These are phyloP conservation scores for Echiichthys vipera DNA, from an alignment of 2,797 vertebrate species.

Conservation along the genomic window DNA sequence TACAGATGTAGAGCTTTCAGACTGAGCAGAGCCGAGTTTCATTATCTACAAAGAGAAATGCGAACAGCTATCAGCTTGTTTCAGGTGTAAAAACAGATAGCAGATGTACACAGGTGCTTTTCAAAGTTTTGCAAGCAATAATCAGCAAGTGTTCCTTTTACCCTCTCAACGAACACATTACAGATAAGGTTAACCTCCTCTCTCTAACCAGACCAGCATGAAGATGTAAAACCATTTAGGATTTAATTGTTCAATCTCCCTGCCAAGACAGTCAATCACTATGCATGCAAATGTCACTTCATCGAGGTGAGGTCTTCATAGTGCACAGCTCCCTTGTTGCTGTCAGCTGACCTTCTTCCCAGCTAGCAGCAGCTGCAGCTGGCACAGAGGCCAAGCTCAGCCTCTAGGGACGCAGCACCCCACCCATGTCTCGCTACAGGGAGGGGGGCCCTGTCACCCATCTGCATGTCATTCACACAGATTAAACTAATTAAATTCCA, in stretches of 20 bases:
- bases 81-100: constrained; percentile 24
- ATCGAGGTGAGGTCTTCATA: constrained; percentile 20
- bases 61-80: constrained; percentile 37
- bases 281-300: constrained; percentile 28
- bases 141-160: constrained; percentile 8
- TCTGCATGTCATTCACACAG: constrained; percentile 36
- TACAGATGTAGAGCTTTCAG: constrained; percentile 74
- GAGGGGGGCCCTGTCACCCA: constrained; percentile 4
- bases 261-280: constrained; percentile 31
- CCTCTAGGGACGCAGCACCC: constrained; percentile 55
- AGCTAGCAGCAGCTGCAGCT: constrained; percentile 62
- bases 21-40: constrained; percentile 15
- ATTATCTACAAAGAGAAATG: constrained; percentile 45
- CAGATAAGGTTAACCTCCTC: constrained; percentile 19
- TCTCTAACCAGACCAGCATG: constrained; percentile 11
- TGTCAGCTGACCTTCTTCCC: constrained; percentile 45
- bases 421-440: constrained; percentile 45
- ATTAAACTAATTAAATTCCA: constrained; percentile 7
- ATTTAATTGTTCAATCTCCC: constrained; percentile 36
- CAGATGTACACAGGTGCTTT: constrained; percentile 37
- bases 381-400: constrained; percentile 59
- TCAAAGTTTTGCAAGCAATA: not conserved
- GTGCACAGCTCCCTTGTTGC: constrained; percentile 32
- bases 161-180: constrained; percentile 9
- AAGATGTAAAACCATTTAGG: constrained; percentile 35